phyloP scores from a whole-genome alignment of 2,888 invertebrate genomes.

The Caradrina clavipalpis region DNA sequence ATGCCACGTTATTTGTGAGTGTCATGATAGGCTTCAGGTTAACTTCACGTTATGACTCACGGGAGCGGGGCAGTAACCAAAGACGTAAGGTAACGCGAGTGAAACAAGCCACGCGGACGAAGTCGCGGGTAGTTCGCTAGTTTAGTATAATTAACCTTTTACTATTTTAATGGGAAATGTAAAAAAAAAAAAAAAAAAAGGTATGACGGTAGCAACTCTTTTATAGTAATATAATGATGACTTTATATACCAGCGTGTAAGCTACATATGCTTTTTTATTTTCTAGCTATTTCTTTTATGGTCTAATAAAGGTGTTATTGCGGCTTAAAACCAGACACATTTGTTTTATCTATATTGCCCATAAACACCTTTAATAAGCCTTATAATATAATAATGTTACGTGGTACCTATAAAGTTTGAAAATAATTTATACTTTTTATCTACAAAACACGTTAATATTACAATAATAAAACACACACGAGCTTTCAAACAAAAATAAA shows the following conservation, averaged over 20 bases:
- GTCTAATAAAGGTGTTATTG: conserved; percentile 37
- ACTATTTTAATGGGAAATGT: too few species aligned
- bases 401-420: neutral
- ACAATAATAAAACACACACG: too few species aligned
- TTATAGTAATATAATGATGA: conserved; percentile 14
- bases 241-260: conserved; percentile 7
- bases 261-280: conserved; percentile 19
- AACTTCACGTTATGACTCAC: too few species aligned
- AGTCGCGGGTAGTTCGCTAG: too few species aligned
- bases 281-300: conserved; percentile 41
- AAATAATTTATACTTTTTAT: neutral
- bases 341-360: conserved; percentile 48
- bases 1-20: too few species aligned
- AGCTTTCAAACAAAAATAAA: too few species aligned
- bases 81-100: too few species aligned
- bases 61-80: too few species aligned
- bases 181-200: too few species aligned
- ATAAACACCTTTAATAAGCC: conserved; percentile 26
- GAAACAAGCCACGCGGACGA: too few species aligned
- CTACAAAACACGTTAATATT: neutral
- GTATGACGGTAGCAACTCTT: neutral
- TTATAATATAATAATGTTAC: neutral
- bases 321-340: conserved; percentile 34
- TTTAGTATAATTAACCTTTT: too few species aligned
- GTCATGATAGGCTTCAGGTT: too few species aligned